Evolutionary conservation across 2,797 vertebrate species (phyloP).

Genomic region (Phataginus tricuspis): DNA sequence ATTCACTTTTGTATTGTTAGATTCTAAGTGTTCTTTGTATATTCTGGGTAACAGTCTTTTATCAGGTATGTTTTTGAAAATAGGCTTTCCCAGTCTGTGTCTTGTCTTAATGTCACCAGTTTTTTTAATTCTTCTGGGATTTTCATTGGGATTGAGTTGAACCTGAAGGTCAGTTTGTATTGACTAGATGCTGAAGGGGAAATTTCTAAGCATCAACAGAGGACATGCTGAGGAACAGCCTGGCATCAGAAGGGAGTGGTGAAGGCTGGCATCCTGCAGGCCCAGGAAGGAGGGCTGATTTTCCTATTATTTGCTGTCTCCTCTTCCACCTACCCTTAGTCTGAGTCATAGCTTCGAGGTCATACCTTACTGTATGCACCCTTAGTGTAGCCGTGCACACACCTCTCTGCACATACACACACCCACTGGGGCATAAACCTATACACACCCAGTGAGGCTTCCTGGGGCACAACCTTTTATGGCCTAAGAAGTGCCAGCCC

Average conservation of each 20-base stretch:
- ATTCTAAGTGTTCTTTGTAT: not conserved
- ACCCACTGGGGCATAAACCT: not conserved
- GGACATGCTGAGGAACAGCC: not conserved
- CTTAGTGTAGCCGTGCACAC: not conserved
- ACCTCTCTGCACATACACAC: not conserved
- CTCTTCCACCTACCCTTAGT: not conserved
- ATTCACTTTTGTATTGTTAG: not conserved
- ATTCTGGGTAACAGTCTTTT: not conserved
- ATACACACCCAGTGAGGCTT: not conserved
- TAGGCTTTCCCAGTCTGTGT: not conserved
- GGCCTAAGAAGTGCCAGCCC: not conserved
- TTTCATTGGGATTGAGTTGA: not conserved
- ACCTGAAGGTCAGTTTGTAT: not conserved
- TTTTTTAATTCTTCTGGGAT: not conserved
- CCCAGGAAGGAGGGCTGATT: not conserved
- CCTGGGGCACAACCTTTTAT: not conserved
- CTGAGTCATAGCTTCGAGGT: not conserved
- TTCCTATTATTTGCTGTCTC: accelerated
- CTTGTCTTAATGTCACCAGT: not conserved
- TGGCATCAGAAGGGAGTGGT: not conserved
- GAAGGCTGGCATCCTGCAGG: not conserved
- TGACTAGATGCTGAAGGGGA: not conserved
- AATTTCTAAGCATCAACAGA: not conserved
- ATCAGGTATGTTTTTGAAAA: not conserved
- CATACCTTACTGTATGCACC: not conserved